Base-by-base conservation (phyloP, 2,888 invertebrate genomes). In the Cremastinae sp. region DNA sequence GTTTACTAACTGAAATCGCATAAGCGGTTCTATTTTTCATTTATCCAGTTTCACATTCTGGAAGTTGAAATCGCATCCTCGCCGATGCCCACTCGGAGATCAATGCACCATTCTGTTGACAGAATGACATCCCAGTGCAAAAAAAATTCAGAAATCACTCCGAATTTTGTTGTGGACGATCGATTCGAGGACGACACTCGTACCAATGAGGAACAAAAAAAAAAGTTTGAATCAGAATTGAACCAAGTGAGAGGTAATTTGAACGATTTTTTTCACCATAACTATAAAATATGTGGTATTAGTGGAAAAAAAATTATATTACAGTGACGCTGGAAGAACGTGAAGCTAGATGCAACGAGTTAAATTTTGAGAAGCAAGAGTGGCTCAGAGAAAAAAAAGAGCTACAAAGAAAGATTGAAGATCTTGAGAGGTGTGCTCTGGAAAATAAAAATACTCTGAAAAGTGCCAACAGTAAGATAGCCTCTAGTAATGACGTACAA, bases 31-130 rank as follows among this genome's bases (percentile, higher is more conserved):
- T 64, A 69, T 69, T 59, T 79, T 62, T 74, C 72, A 54, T 79
- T 75, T 7, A 51, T 74, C 75, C 56, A 87, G 85, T 87, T 88
- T 78, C 88, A 88, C 80, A 78, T 76, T 70, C 78, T 88, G 69
- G 87, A 88, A 78, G 78, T 88, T 47, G 85, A 86, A 84, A 85
- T 84, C 81, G 86, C 86, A 51, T 72, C 83, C 58, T 82, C 82
- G 56, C 84, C 87, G 41, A 78, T 79, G 38, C 80, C 16, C 71
- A 61, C 81, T 81, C 64, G 83, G 81, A 22, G 78, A 64, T 79
- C 82, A 12, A 71, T 85, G 64, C 80, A 45, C 77, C 85, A 54
- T 75, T 86, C 53, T 22, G 28, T 53, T 5, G 51, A 28, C n/a
- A 41, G 41, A 8, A 43, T 43, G 22, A 49, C 79, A 65, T 49